Conservation (phyloP, 1,140 invertebrate species). For the Dinoponera quadriceps region DNA sequence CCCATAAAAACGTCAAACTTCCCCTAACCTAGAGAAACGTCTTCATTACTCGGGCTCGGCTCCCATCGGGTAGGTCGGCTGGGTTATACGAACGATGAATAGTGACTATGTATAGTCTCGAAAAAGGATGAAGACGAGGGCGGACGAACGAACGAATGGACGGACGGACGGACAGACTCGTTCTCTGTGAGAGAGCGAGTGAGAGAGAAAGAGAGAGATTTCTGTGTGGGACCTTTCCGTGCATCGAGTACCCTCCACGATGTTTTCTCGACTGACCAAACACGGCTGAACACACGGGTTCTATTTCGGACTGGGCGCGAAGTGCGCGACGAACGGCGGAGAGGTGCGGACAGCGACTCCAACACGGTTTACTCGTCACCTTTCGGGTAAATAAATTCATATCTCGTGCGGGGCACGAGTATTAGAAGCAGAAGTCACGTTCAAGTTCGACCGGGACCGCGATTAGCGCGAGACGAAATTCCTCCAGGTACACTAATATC, state of each 20-base stretch:
- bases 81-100: constrained; percentile 75
- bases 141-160: constrained; percentile 46
- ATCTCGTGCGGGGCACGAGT: neutral
- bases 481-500: no score
- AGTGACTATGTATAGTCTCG: constrained; percentile 76
- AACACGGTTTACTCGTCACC: constrained; percentile 44
- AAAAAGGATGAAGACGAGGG: constrained; percentile 71
- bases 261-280: constrained; percentile 73
- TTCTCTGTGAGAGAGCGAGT: constrained; percentile 63
- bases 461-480: no score
- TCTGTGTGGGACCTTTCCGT: constrained; percentile 70
- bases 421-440: no score
- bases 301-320: constrained; percentile 50
- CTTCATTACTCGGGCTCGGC: constrained; percentile 82
- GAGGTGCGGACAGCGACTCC: constrained; percentile 52
- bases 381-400: constrained; percentile 33
- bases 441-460: no score
- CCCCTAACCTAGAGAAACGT: constrained; percentile 86
- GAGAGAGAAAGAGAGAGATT: constrained; percentile 44
- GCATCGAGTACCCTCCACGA: constrained; percentile 71
- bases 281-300: constrained; percentile 55
- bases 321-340: constrained; percentile 38
- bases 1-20: constrained; percentile 86
- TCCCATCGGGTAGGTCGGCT: constrained; percentile 79
- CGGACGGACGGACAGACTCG: constrained; percentile 62